Percentiles rank a stretch among this genome's conserved stretches.
Conservation (phyloP, 2,113 vertebrate genomes). For the Thinocorus orbignyianus region DNA sequence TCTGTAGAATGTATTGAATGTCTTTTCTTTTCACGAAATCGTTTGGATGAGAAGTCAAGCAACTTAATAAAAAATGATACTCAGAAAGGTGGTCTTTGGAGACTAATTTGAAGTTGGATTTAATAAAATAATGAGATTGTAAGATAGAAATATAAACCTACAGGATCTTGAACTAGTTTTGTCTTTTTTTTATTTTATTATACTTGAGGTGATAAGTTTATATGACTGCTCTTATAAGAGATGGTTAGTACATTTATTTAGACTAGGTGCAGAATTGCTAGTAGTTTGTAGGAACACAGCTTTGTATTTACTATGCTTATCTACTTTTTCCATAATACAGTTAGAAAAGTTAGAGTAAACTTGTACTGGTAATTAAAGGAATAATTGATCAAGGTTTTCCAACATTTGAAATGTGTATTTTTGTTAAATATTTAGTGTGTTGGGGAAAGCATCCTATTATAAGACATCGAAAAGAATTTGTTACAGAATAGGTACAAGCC, state of each 20-base stretch:
- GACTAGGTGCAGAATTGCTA: background rate
- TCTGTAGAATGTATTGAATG: background rate
- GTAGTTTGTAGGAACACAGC: background rate
- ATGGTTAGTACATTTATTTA: background rate
- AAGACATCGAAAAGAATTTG: background rate
- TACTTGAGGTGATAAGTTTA: background rate
- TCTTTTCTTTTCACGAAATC: background rate
- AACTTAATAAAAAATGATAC: background rate
- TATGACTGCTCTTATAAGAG: background rate
- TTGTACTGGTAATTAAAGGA: background rate
- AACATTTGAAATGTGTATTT: background rate
- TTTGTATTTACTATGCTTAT: background rate
- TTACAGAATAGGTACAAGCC: background rate
- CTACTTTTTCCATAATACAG: background rate
- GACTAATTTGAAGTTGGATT: background rate
- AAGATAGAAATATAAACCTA: background rate
- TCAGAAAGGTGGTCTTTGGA: background rate
- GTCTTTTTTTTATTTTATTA: background rate
- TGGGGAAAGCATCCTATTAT: background rate
- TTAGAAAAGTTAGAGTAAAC: background rate
- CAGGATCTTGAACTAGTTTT: background rate
- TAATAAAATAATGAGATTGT: background rate
- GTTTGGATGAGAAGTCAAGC: background rate
- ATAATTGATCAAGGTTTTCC: background rate
- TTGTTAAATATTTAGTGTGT: background rate